These are phyloP conservation scores for Brenthis hecate DNA, from an alignment of 2,888 invertebrate species.

Conservation along the genomic window DNA sequence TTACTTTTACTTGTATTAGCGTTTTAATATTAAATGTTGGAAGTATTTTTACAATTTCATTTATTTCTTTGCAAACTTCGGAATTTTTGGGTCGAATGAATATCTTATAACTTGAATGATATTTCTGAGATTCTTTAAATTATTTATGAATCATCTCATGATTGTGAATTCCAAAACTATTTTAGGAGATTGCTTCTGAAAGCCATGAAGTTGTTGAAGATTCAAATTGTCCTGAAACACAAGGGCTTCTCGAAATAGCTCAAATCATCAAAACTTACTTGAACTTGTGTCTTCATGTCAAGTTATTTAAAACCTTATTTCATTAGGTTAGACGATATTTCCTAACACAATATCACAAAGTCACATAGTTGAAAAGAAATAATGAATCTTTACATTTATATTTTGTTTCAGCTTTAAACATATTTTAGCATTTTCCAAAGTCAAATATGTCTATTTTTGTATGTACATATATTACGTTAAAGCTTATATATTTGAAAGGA, in stretches of 20 bases:
- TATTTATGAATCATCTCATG: background rate
- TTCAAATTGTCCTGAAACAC: conserved; percentile 4
- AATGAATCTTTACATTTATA: no score
- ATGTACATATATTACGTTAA: no score
- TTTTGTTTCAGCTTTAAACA: no score
- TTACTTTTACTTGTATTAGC: background rate
- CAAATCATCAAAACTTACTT: background rate
- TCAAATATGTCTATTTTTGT: no score
- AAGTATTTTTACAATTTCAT: no score
- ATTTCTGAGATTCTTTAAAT: background rate
- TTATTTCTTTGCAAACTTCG: no score
- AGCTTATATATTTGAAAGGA: no score
- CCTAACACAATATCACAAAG: no score
- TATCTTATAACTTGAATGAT: background rate
- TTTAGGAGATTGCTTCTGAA: background rate
- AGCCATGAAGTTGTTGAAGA: background rate
- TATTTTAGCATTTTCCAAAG: no score
- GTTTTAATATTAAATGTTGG: no score
- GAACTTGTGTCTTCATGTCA: background rate
- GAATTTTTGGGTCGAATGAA: no score
- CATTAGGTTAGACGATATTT: background rate
- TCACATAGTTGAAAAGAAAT: no score
- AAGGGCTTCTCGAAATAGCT: background rate
- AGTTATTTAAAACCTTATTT: background rate
- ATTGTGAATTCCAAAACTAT: background rate